phyloP scores from a whole-genome alignment of 2,113 vertebrate species.

The Forbesichthys papilliferus region DNA sequence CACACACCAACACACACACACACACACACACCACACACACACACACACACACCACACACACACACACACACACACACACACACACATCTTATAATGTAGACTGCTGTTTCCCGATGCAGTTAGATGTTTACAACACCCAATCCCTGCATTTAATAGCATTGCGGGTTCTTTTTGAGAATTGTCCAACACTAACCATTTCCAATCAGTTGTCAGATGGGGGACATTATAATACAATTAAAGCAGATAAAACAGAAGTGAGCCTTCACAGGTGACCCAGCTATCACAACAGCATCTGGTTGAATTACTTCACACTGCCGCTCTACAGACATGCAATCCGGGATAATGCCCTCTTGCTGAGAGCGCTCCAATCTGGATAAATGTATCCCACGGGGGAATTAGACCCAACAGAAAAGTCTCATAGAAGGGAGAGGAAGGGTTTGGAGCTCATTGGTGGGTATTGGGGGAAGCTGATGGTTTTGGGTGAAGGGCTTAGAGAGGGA shows the following conservation, averaged over 20 bases:
- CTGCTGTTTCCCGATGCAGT: slow-evolving; percentile 67
- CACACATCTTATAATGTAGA: slow-evolving; percentile 29
- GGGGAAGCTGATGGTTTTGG: slow-evolving; percentile 54
- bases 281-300: slow-evolving; percentile 79
- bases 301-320: slow-evolving; percentile 79
- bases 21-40: slow-evolving; percentile 2
- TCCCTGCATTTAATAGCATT: slow-evolving; percentile 6
- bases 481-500: slow-evolving; percentile 47
- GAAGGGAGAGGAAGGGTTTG: slow-evolving; percentile 45
- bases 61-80: slow-evolving; percentile 4
- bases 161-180: neutral
- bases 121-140: slow-evolving; percentile 64
- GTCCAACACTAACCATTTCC: neutral
- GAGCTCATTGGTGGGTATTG: slow-evolving; percentile 63
- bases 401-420: slow-evolving; percentile 58
- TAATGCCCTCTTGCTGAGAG: slow-evolving; percentile 80
- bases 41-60: slow-evolving; percentile 3
- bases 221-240: slow-evolving; percentile 19
- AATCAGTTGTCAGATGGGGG: slow-evolving; percentile 2
- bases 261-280: slow-evolving; percentile 72
- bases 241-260: slow-evolving; percentile 17
- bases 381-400: slow-evolving; percentile 67
- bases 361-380: slow-evolving; percentile 81
- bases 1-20: slow-evolving; percentile 1
- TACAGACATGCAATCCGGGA: slow-evolving; percentile 79